A percentile compares a stretch with the other conserved stretches of the same genome.
phyloP scores from a whole-genome alignment of 1,140 invertebrate genomes.

The Drosophila sproati region DNA sequence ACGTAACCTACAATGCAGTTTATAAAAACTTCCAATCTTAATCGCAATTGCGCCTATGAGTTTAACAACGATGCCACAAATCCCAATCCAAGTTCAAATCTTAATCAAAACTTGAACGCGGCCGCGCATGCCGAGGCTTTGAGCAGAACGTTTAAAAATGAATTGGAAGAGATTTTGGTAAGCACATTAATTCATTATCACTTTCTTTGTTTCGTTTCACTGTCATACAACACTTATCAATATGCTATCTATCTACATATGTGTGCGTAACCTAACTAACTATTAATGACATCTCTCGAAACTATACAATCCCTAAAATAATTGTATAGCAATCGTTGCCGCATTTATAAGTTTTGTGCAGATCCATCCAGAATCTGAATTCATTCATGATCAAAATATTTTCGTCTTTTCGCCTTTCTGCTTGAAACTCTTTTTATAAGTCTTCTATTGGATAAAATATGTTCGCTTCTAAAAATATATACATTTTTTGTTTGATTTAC shows the following conservation, averaged over 20 bases:
- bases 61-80: slow-evolving; percentile 76
- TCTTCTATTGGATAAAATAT: no score
- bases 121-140: slow-evolving; percentile 73
- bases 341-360: no score
- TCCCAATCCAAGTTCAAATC: slow-evolving; percentile 71
- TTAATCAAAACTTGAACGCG: slow-evolving; percentile 71
- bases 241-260: neutral
- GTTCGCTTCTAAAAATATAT: no score
- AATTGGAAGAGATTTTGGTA: slow-evolving; percentile 82
- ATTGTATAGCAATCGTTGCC: no score
- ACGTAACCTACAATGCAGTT: slow-evolving; percentile 63
- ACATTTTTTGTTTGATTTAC: no score
- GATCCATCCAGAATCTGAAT: no score
- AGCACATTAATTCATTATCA: slow-evolving; percentile 46
- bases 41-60: slow-evolving; percentile 80
- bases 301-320: no score
- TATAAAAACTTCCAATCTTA: slow-evolving; percentile 79
- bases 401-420: no score
- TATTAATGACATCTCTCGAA: neutral
- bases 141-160: slow-evolving; percentile 80
- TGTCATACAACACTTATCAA: slow-evolving; percentile 15
- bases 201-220: slow-evolving; percentile 6
- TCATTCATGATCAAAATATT: no score
- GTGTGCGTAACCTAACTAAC: neutral
- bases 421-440: no score